Base-by-base conservation (phyloP, 2,113 vertebrate species). In the Candoia aspera region DNA sequence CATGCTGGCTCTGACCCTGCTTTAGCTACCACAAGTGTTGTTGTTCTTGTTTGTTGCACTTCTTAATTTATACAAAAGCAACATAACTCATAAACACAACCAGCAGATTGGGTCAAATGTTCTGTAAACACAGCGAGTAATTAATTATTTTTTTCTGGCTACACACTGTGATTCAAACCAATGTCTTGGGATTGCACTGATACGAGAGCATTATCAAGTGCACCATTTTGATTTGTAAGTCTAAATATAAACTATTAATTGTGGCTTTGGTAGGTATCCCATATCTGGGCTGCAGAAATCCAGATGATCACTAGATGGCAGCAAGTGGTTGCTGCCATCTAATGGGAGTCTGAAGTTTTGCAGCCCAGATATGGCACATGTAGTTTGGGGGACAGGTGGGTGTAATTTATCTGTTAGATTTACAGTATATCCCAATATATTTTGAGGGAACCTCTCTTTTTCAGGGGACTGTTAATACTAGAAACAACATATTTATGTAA, bases 201-300 rank as follows among this genome's bases (percentile, higher is more conserved):
- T 58, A 2, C 21, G 53, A 87, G 10, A 79, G 33, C 29, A 57
- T 24, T 33, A 68, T 86, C 46, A 64, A 17, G 1, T 90, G 8
- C 2, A 59, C 37, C 55, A 86, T 11, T 49, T 57, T 55, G 8
- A 33, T 37, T 9, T 42, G 19, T 29, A 64, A 86, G 49, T 86
- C 19, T n/a, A 91, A 37, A 62, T 91, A 57, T 86, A 55, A 87
- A 29, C 62, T 11, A 37, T 87, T 86, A 91, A 55, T 68, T 62
- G 59, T 86, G 37, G 9, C 26, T 91, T 79, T 88, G 8, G 73
- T 21, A 79, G 13, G 6, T 79, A 37, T 42, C 8, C 6, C 33
- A 21, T 79, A 79, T 79, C 2, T 79, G 33, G 37, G 64, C 13
- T 68, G 29, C 29, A 33, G 29, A 68, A n/a, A 33, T 6, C 29